Evolutionary conservation across 2,797 vertebrate species (phyloP), one percentile per base, ranked within the genome.

Genomic region (Brachyrhaphis roseni): DNA sequence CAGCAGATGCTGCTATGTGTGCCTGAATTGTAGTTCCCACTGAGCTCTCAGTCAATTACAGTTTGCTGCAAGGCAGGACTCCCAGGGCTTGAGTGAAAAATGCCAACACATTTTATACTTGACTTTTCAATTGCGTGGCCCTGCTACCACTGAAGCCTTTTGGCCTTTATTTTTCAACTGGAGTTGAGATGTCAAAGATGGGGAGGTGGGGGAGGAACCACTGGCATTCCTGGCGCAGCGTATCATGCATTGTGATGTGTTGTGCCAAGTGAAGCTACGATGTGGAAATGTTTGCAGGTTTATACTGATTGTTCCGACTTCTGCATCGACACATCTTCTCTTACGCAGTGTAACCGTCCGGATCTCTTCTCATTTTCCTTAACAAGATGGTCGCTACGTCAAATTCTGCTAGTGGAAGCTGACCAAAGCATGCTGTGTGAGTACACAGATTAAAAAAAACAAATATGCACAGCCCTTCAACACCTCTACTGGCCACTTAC

Each of bases 81-180:
- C 90, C 85, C 86, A 34, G 72, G 82, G 85, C 88, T 20, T 71
- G 77, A 85, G 88, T 82, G 47, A 82, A 78, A 89, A 92, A 92
- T 81, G 85, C 88, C 90, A 90, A 92, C 90, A 86, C 84, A 81
- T 89, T 92, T 86, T 87, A 79, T 82, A 86, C 85, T 89, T 66
- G 74, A 90, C 89, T 91, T 86, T 90, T 88, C 85, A 81, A 74
- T 78, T 59, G 79, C 80, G 74, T 53, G 2, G 28, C 76, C 78
- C 36, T 31, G 78, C 75, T 28, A 57, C 8, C 81, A 0, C 62
- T 43, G 83, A 88, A 77, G 79, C 80, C 82, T 62, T 53, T 36
- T 31, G 82, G 81, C 86, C 80, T 90, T 88, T 85, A 26, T 78
- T 83, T 84, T 85, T 86, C 78, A 39, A 55, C 78, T n/a, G 72